Conservation (phyloP, 2,797 vertebrate genomes). For the Furcifer pardalis region DNA sequence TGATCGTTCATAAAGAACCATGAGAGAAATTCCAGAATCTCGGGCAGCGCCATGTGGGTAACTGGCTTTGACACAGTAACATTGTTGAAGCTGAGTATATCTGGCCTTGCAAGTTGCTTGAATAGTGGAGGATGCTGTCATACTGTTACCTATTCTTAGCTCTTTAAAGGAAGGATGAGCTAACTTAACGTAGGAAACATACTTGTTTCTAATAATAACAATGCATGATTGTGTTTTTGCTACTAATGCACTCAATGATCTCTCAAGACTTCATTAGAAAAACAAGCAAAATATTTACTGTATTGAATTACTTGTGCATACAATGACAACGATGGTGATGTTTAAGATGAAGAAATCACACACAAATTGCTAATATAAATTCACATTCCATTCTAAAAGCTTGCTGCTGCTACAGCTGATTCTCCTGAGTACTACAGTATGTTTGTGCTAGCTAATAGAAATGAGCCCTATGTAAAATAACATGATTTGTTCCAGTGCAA, state of each 20-base stretch:
- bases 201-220: background rate
- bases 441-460: background rate
- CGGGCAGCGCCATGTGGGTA: background rate
- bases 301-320: background rate
- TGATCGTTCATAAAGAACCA: background rate
- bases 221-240: background rate
- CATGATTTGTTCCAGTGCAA: slow-evolving; percentile 1
- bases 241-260: background rate
- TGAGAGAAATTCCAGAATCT: background rate
- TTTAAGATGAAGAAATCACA: background rate
- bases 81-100: background rate
- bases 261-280: background rate
- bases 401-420: fast-evolving
- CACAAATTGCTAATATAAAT: background rate
- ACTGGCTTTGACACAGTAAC: background rate
- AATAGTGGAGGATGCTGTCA: background rate
- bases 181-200: background rate
- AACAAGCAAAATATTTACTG: background rate
- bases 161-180: background rate
- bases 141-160: background rate
- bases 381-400: background rate
- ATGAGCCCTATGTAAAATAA: background rate
- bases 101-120: background rate
- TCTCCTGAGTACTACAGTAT: slow-evolving; percentile 27
- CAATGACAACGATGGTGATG: background rate